phyloP scores from a whole-genome alignment of 2,888 invertebrate genomes.

The Caradrina kadenii region DNA sequence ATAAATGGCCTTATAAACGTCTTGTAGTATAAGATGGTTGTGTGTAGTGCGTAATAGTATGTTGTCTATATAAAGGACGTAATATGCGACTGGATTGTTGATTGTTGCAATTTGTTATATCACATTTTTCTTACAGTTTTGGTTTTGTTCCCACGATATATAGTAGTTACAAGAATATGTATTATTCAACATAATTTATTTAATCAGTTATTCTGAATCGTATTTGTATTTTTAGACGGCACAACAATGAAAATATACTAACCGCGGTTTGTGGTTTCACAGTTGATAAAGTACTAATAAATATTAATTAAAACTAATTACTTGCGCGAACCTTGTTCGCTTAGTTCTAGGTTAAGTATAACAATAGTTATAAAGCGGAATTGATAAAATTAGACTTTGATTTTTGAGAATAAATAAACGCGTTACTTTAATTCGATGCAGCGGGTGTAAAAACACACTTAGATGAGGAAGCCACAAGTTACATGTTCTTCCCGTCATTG shows the following conservation, averaged over 20 bases:
- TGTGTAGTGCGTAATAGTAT: constrained; percentile 46
- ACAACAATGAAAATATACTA: constrained; percentile 7
- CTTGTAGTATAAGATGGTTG: constrained; percentile 34
- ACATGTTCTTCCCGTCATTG: too few species aligned
- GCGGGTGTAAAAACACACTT: too few species aligned
- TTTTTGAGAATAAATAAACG: neutral
- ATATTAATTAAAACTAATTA: constrained; percentile 26
- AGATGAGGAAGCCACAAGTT: too few species aligned
- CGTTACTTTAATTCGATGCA: too few species aligned
- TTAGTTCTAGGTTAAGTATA: constrained; percentile 2
- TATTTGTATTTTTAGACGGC: constrained; percentile 31
- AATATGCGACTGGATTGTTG: constrained; percentile 51
- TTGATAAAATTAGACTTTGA: neutral
- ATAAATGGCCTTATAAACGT: constrained; percentile 59
- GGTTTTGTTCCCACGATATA: constrained; percentile 57
- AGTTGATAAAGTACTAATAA: constrained; percentile 27
- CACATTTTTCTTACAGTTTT: constrained; percentile 46
- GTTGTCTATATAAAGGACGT: constrained; percentile 56
- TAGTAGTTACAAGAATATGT: constrained; percentile 10
- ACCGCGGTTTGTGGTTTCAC: constrained; percentile 46
- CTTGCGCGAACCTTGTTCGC: constrained; percentile 23
- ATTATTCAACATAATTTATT: constrained; percentile 1
- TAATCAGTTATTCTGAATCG: neutral
- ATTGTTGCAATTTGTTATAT: constrained; percentile 44
- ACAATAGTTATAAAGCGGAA: constrained; percentile 10